phyloP scores from a whole-genome alignment of 2,888 invertebrate genomes.

The Mystacides longicornis region DNA sequence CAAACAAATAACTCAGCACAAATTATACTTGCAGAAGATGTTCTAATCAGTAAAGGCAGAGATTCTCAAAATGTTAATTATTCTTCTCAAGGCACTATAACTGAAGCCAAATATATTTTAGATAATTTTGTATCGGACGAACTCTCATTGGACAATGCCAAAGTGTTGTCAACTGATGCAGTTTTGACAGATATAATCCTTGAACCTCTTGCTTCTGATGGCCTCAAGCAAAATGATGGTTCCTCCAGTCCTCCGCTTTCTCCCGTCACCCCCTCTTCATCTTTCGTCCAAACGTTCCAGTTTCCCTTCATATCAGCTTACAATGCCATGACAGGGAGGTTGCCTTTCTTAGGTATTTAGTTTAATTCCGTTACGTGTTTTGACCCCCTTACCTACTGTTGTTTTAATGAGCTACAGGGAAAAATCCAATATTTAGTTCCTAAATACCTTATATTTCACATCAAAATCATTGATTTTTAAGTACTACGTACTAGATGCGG shows the following conservation, averaged over 20 bases:
- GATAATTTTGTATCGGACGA: constrained; percentile 1
- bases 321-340: constrained; percentile 44
- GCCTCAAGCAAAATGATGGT: constrained; percentile 30
- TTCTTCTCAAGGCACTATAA: constrained; percentile 10
- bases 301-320: constrained; percentile 43
- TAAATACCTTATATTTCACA: too few species aligned
- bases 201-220: constrained; percentile 14
- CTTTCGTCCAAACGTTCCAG: constrained; percentile 33
- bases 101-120: constrained; percentile 12
- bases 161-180: constrained; percentile 15
- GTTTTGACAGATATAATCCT: constrained; percentile 17
- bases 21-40: not conserved
- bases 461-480: too few species aligned
- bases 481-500: too few species aligned
- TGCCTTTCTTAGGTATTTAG: constrained; percentile 43
- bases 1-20: constrained; percentile 8
- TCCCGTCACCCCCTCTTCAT: constrained; percentile 34
- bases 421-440: too few species aligned
- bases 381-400: too few species aligned
- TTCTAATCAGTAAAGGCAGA: not conserved
- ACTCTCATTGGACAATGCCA: constrained; percentile 11
- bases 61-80: too few species aligned
- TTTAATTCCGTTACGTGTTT: too few species aligned
- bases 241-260: constrained; percentile 47
- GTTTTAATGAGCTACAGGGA: too few species aligned